Evolutionary conservation across 2,797 vertebrate genomes (phyloP), one percentile per base, ranked within the genome.

Genomic region (Oryzias dopingdopingensis): DNA sequence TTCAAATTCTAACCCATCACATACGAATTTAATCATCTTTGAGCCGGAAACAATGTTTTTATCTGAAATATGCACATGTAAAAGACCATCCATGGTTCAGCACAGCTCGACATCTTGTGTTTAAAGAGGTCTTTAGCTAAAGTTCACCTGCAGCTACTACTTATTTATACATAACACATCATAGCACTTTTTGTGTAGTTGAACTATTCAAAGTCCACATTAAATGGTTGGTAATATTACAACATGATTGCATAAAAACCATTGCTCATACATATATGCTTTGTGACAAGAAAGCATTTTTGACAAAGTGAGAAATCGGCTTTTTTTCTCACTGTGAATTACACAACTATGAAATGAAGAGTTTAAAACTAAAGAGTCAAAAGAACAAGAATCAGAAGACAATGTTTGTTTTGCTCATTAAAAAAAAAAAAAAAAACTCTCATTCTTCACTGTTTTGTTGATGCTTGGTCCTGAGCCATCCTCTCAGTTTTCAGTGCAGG

Each of bases 241-340:
- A 76, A 24, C 54, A 55, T 22, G 42, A 80, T 81, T 87, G 80
- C 84, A 85, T 86, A 85, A 85, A 72, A 82, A 73, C 29, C 48
- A 53, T 77, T 72, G 23, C 44, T 80, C 62, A 49, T 70, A 51
- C 59, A 46, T 52, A 56, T 45, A 52, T 79, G 64, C 69, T 59
- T 56, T 43, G 40, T 59, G 62, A 62, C 63, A 17, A 53, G 78
- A 71, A 68, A 73, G 20, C 20, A 42, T 18, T 62, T 69, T 42
- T 50, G 64, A 74, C 59, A 54, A 57, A 66, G 62, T 72, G 42
- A 50, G 55, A 65, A n/a, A 2, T 29, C 6, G 26, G 12, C 47
- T 47, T 51, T 82, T 80, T 62, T 49, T 55, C 42, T 65, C 49
- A 59, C 57, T n/a, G 16, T 43, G 55, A 85, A 83, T 82, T 61